Conservation (phyloP, 2,888 invertebrate genomes). For the Psococerastis gibbosa region DNA sequence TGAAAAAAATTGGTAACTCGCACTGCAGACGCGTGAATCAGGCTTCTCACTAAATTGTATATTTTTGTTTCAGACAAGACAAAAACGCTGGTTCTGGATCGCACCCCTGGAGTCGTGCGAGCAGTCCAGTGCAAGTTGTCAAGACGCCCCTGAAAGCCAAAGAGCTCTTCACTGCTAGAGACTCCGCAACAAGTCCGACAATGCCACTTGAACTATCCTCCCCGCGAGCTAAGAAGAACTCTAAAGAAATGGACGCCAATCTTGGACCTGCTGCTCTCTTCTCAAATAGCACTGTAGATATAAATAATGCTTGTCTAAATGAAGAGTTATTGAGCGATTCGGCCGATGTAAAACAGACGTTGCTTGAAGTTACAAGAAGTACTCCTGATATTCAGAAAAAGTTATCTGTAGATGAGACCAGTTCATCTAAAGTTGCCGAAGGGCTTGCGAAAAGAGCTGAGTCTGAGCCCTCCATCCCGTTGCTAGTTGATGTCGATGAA, state of each 20-base stretch:
- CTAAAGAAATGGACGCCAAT: constrained; percentile 24
- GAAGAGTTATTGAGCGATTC: constrained; percentile 48
- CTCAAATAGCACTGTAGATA: constrained; percentile 69
- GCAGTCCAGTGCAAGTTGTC: constrained; percentile 11
- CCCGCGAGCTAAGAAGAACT: constrained; percentile 8
- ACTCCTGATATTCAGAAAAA: constrained; percentile 38
- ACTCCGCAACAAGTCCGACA: constrained; percentile 25
- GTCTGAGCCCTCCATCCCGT: constrained; percentile 41
- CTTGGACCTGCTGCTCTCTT: constrained; percentile 58
- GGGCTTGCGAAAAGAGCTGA: constrained; percentile 32
- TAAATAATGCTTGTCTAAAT: constrained; percentile 64
- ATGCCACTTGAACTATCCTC: constrained; percentile 12
- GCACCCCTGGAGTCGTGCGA: constrained; percentile 9
- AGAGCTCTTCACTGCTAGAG: constrained; percentile 15
- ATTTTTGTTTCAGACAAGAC: constrained; percentile 7
- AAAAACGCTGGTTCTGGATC: background rate
- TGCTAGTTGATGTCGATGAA: constrained; percentile 29
- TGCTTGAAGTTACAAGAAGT: constrained; percentile 33
- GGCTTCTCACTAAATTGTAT: too few species aligned
- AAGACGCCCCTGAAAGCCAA: constrained; percentile 1
- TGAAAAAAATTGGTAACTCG: too few species aligned
- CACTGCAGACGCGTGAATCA: too few species aligned
- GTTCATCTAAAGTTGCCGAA: constrained; percentile 28
- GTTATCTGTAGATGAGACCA: constrained; percentile 13
- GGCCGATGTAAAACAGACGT: constrained; percentile 23